Evolutionary conservation across 2,888 invertebrate species (phyloP), one percentile per base, ranked within the genome.

Genomic region (Caenorhabditis japonica): DNA sequence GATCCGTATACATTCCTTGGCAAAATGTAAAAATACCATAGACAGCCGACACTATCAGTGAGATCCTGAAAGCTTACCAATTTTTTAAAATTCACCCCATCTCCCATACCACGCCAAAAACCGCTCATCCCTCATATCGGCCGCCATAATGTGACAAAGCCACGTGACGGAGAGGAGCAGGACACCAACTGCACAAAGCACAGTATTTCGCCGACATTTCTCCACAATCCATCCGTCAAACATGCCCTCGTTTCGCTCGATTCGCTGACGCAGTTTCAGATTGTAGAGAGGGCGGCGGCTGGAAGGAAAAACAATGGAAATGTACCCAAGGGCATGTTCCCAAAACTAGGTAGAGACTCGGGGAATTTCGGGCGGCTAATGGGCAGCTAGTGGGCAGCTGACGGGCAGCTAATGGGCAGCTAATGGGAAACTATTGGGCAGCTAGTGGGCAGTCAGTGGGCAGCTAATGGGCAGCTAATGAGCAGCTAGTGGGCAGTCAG

Each of bases 201-300:
- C 15, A 2, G 58, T 53, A 41, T 73, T 73, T 3, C 73, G 19
- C 3, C 61, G 73, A 44, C 73, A 73, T 39, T 73, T 73, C 25
- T 73, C 73, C 10, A 61, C 53, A n/a, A 46, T 44, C 53, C 62
- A 62, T 4, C 73, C 73, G 25, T 61, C 46, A 7, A 46, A 3
- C n/a, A 61, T 17, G 23, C 73, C 73, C n/a, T 58, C 56, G 21
- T 58, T 8, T n/a, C 41, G 13, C 15, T 68, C 73, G 13, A 73
- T 60, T 41, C 41, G 15, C 36, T 60, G 44, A 17, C 55, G 49
- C 4, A 73, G 51, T 39, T 61, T 61, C 21, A 56, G 33, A 34
- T 68, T 33, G 51, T 53, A 58, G 1, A 73, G 39, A 15, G 73
- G 73, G 23, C 73, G 66, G 17, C 61, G 73, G 13, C 73, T 73